Base-by-base conservation (phyloP, 23 tunicate species). In the Diplosoma virens region DNA sequence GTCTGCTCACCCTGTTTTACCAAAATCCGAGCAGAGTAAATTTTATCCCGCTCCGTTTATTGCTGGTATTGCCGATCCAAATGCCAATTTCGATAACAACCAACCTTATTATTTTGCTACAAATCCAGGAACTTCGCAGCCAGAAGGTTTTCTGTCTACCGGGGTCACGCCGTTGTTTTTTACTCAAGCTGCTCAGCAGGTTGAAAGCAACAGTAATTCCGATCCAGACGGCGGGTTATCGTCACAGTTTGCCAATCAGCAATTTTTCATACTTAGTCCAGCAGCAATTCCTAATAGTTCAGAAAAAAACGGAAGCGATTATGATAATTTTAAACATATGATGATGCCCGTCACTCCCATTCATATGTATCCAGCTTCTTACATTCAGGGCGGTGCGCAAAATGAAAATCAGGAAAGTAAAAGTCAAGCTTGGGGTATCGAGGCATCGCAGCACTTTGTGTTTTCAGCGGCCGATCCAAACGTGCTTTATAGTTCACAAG, bases 311-410 rank as follows among this genome's bases (percentile, higher is more conserved):
- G 87, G 80, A 0, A 79, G 82, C 30, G 90, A 90, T 29, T 64
- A 84, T 61, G 83, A 90, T 47, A 83, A 83, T 76, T 79, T 75
- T 48, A 79, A 83, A 47, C 83, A 67, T 32, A 72, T 81, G 64
- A 70, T 80, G 25, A 68, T 84, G 82, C 90, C 89, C 3, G 26
- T 90, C 55, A 90, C 97, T 1, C 97, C 97, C 11, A 73, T 90
- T 25, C 97, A 84, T 27, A 76, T 90, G 82, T 79, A 84, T 69
- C 88, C 83, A 3, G 85, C 87, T 24, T 76, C 93, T 4, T 89
- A 83, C 33, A 52, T 90, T 26, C 82, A 73, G 25, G 56, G 67
- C 17, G 73, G 80, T 34, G 59, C 18, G 47, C 76, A 82, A 16
- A 66, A 78, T 5, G 86, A 84, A 24, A 67, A 56, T 5, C 67